Conservation (phyloP, 2,113 vertebrate genomes). For the Zosterops hypoxanthus region DNA sequence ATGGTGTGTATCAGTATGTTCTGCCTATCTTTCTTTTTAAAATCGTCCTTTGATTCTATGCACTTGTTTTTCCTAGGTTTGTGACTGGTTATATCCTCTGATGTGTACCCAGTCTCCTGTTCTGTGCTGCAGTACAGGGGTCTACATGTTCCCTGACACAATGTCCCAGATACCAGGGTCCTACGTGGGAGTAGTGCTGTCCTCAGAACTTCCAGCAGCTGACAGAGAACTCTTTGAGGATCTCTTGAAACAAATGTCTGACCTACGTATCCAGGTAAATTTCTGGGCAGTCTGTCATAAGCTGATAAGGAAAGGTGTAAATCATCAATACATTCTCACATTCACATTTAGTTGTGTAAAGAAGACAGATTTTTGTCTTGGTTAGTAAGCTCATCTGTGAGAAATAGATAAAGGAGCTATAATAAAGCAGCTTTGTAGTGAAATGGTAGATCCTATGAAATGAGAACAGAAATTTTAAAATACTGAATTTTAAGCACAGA, state of each 20-base stretch:
- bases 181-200: constrained; percentile 93
- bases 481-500: not conserved
- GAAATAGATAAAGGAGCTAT: not conserved
- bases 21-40: not conserved
- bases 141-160: constrained; percentile 96
- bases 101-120: constrained; percentile 89
- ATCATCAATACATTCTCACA: not conserved
- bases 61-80: constrained; percentile 79
- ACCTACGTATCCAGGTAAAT: constrained; percentile 91
- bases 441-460: not conserved
- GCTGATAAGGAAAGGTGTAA: not conserved
- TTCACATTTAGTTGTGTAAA: not conserved
- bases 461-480: not conserved
- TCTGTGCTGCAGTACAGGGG: constrained; percentile 89
- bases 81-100: constrained; percentile 95
- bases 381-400: not conserved
- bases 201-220: constrained; percentile 86
- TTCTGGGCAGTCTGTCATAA: not conserved
- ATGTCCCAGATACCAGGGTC: constrained; percentile 88
- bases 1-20: not conserved
- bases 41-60: not conserved
- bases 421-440: not conserved
- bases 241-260: constrained; percentile 91
- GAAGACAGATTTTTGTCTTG: not conserved
- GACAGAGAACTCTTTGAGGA: constrained; percentile 88